Percentiles rank a stretch among this genome's conserved stretches.
Evolutionary conservation across 2,888 invertebrate genomes (phyloP).

Genomic region (Melipona bicolor): DNA sequence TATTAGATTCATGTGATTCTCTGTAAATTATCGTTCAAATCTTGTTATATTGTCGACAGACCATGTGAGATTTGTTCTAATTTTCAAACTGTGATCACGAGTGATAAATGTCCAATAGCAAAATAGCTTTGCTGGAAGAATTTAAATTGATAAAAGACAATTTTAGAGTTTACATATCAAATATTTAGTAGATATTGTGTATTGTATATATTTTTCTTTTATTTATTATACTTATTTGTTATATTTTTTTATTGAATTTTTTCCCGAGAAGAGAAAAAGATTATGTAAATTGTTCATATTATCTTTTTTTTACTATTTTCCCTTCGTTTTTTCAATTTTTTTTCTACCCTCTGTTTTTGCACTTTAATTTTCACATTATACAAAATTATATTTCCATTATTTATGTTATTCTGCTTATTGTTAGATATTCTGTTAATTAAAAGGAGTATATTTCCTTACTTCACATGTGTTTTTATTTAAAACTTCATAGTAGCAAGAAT

Average conservation of each 20-base stretch:
- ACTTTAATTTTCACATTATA: background rate
- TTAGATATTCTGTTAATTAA: background rate
- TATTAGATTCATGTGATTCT: conserved; percentile 5
- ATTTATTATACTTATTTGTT: background rate
- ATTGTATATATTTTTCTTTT: background rate
- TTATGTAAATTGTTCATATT: conserved; percentile 25
- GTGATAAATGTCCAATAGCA: background rate
- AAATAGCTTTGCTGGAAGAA: background rate
- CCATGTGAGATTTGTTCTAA: background rate
- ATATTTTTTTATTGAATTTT: background rate
- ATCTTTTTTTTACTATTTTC: background rate
- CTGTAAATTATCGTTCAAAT: conserved; percentile 5
- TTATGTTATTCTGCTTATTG: background rate
- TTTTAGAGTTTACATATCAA: background rate
- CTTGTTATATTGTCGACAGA: background rate
- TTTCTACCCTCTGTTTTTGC: conserved; percentile 11
- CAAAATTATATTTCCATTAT: background rate
- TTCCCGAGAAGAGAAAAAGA: background rate
- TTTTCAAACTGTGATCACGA: background rate
- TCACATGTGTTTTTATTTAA: background rate
- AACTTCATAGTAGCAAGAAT: background rate
- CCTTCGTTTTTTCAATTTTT: background rate
- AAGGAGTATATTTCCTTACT: background rate
- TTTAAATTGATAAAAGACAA: too few species aligned
- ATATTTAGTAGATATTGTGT: background rate